Evolutionary conservation across 2,797 vertebrate genomes (phyloP), one percentile per base, ranked within the genome.

Genomic region (Brotula barbata): DNA sequence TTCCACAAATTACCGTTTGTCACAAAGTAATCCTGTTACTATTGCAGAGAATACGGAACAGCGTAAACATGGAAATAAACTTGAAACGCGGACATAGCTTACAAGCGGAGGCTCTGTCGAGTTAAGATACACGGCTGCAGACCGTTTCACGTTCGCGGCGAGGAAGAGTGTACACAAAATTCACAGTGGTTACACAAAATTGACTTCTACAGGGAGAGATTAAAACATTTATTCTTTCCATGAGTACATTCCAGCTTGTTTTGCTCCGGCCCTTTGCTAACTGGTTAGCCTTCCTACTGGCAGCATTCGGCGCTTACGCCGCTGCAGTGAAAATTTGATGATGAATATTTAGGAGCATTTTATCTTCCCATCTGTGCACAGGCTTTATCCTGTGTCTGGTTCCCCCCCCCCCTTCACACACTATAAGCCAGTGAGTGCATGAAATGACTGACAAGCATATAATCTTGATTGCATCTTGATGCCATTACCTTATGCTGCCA

Each of bases 11-110:
- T 89, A 88, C 87, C 77, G 73, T 90, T 92, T 91, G 87, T 90
- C 85, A 84, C 88, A 89, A 87, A 87, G 88, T 92, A 93, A 93
- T 92, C 91, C 91, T 92, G 90, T 92, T 92, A 92, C 86, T 86
- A 89, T 81, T 81, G 80, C 87, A 81, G 82, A 85, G 85, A 90
- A 90, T 86, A 85, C 85, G 82, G 88, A 89, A 89, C 58, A 81
- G 73, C 90, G 88, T 88, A 90, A 91, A 91, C 89, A 91, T 83
- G 87, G 81, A 89, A 86, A 90, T 86, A 88, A 88, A 90, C 84
- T 88, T 68, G 81, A 76, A 80, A 87, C 86, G 81, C 86, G 80
- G 81, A 76, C 85, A 82, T 87, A 78, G 84, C 86, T 81, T 80
- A 81, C 73, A 87, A 81, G 77, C 72, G 76, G 68, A 54, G 71